Conservation (phyloP, 1,140 invertebrate genomes). For the Drosophila paulistorum region DNA sequence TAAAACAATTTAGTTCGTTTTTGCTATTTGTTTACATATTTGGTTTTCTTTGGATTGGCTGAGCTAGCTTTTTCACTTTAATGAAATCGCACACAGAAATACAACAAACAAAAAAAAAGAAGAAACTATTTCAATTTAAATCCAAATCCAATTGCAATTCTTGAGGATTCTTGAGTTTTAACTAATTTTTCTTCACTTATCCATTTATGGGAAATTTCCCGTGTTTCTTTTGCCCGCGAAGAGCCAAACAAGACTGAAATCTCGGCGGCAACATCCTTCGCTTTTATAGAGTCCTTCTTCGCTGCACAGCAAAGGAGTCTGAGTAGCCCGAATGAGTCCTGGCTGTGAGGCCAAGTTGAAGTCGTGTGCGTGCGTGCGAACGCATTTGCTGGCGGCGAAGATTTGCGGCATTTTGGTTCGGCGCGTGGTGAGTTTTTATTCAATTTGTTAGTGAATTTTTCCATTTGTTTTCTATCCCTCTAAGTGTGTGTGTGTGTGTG, state of each 20-base stretch:
- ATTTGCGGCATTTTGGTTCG: slow-evolving; percentile 11
- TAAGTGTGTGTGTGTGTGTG: slow-evolving; percentile 13
- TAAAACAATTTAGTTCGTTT: no score
- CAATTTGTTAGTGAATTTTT: slow-evolving; percentile 42
- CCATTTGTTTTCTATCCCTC: slow-evolving; percentile 40
- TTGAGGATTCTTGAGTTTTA: not conserved
- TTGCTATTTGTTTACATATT: no score
- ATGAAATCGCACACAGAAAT: not conserved
- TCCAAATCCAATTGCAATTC: not conserved
- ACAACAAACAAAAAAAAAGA: not conserved
- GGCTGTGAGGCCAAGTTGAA: slow-evolving; percentile 13
- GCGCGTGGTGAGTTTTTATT: slow-evolving; percentile 57
- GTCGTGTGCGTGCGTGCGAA: slow-evolving; percentile 21
- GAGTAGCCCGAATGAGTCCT: not conserved
- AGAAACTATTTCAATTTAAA: not conserved
- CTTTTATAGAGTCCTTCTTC: slow-evolving; percentile 68
- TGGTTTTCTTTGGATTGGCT: not conserved
- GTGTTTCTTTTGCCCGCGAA: slow-evolving; percentile 22
- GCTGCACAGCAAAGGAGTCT: not conserved
- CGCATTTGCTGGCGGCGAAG: slow-evolving; percentile 23
- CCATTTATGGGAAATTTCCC: not conserved
- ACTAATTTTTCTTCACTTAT: not conserved
- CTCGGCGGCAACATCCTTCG: slow-evolving; percentile 34
- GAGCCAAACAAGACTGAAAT: slow-evolving; percentile 61
- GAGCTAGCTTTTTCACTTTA: no score